Conservation (phyloP, 1,140 invertebrate species). For the Meloidogyne hapla region DNA sequence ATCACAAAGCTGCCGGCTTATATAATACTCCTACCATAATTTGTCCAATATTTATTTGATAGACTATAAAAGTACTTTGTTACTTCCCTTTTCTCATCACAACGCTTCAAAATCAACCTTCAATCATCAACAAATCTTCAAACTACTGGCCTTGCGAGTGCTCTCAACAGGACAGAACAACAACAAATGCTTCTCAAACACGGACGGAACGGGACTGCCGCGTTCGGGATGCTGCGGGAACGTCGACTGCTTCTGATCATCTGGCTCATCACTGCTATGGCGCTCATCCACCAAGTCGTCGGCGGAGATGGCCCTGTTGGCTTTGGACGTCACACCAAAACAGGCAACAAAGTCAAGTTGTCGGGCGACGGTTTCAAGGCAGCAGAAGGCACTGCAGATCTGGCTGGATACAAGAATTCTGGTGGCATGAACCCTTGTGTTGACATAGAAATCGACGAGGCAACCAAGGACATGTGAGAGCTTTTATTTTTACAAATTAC, state of each 20-base stretch:
- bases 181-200: constrained; percentile 5
- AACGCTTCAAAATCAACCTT: neutral
- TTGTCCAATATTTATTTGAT: no score
- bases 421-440: neutral
- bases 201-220: neutral
- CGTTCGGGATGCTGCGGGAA: neutral
- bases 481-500: neutral
- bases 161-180: neutral
- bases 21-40: no score
- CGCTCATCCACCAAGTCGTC: neutral
- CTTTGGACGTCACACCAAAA: neutral
- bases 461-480: no score
- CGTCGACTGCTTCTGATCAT: neutral
- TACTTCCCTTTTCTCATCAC: neutral
- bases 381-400: no score
- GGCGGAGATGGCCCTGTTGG: neutral
- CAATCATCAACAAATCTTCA: neutral
- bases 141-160: neutral
- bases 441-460: neutral
- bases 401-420: neutral
- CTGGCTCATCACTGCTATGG: neutral
- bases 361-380: no score
- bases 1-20: no score
- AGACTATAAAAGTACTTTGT: neutral
- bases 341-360: neutral